Conservation (phyloP, 1,140 invertebrate species). For the Aethina tumida region DNA sequence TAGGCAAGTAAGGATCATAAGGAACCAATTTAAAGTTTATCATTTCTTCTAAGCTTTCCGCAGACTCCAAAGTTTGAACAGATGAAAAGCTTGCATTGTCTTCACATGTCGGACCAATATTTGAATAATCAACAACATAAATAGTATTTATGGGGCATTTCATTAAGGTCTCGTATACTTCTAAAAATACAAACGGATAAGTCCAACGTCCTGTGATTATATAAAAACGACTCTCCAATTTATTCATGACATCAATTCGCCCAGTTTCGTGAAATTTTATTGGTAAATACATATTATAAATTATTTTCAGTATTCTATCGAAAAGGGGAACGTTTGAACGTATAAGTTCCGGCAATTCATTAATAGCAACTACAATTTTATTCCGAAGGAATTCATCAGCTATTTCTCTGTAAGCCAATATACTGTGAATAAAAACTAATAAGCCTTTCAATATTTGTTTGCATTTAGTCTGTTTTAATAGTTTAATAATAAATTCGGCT, state of each 20-base stretch:
- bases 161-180: slow-evolving; percentile 19
- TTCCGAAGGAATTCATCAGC: slow-evolving; percentile 15
- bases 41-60: neutral
- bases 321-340: slow-evolving; percentile 17
- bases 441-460: slow-evolving; percentile 17
- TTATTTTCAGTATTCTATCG: slow-evolving; percentile 14
- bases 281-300: slow-evolving; percentile 23
- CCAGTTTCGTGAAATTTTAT: slow-evolving; percentile 26
- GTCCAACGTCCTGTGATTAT: slow-evolving; percentile 23
- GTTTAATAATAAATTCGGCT: slow-evolving; percentile 13
- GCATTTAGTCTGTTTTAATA: slow-evolving; percentile 13
- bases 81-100: neutral
- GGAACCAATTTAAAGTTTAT: slow-evolving; percentile 21
- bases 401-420: slow-evolving; percentile 20
- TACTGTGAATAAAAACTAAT: slow-evolving; percentile 22
- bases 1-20: slow-evolving; percentile 24
- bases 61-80: slow-evolving; percentile 6
- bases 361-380: slow-evolving; percentile 17
- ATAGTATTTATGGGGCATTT: slow-evolving; percentile 24
- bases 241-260: slow-evolving; percentile 24
- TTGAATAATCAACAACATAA: slow-evolving; percentile 27
- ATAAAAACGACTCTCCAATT: slow-evolving; percentile 26
- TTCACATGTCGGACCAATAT: slow-evolving; percentile 11
- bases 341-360: slow-evolving; percentile 13
- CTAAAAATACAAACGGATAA: slow-evolving; percentile 25